phyloP scores from a whole-genome alignment of 2,888 invertebrate genomes.

The Philhelius pedissequus region DNA sequence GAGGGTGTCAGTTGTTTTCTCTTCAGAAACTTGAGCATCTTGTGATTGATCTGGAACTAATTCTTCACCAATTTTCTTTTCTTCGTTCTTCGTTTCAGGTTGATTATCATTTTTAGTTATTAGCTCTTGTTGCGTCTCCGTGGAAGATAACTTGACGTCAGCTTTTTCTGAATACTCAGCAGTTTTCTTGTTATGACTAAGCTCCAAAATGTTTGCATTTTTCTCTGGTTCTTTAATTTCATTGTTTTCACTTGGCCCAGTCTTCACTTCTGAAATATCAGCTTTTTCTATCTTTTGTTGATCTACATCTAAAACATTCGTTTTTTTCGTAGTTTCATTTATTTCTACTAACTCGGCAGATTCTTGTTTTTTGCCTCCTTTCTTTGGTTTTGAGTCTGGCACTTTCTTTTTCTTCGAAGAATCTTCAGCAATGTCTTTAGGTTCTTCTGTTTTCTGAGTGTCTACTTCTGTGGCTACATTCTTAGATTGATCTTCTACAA shows the following conservation, averaged over 20 bases:
- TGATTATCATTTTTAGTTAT: not conserved
- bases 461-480: constrained; percentile 18
- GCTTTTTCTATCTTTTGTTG: constrained; percentile 12
- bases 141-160: not conserved
- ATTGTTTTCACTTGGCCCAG: constrained; percentile 7
- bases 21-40: not conserved
- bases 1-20: not conserved
- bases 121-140: not conserved
- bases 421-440: not conserved
- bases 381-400: not conserved
- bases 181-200: constrained; percentile 7
- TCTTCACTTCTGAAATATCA: constrained; percentile 18
- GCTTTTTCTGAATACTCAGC: not conserved
- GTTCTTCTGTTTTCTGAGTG: not conserved
- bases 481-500: not conserved
- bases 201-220: not conserved
- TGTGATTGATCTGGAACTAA: not conserved
- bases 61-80: not conserved
- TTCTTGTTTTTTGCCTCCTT: constrained; percentile 13
- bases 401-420: not conserved
- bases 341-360: not conserved
- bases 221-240: constrained; percentile 13
- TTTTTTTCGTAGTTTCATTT: not conserved
- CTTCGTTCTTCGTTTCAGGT: not conserved
- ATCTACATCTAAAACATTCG: not conserved